Conservation (phyloP, 2,113 vertebrate species). For the Elephantulus edwardii region DNA sequence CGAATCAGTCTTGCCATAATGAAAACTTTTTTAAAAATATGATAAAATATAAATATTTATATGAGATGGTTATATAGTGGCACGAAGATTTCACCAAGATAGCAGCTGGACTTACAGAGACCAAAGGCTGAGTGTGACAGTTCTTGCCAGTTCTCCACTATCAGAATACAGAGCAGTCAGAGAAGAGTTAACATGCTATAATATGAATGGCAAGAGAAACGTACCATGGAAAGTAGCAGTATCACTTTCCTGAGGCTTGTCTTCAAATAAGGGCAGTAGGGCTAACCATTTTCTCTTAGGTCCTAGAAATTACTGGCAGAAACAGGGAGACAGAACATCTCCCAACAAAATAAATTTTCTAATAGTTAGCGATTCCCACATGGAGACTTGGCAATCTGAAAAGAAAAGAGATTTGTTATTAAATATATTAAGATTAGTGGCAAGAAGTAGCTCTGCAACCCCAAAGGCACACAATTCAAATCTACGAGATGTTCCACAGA, state of each 20-base stretch:
- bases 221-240: background rate
- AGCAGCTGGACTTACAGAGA: rapidly evolving
- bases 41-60: too few species aligned
- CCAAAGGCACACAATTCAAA: too few species aligned
- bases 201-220: background rate
- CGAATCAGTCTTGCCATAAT: too few species aligned
- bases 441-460: too few species aligned
- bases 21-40: too few species aligned
- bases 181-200: too few species aligned
- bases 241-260: rapidly evolving
- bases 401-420: too few species aligned
- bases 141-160: background rate
- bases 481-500: too few species aligned
- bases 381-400: background rate
- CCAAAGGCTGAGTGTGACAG: rapidly evolving
- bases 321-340: background rate
- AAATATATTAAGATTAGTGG: too few species aligned
- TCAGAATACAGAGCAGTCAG: background rate
- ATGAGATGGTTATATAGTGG: background rate
- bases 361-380: background rate
- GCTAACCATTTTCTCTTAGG: rapidly evolving
- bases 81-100: background rate
- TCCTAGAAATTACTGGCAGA: too few species aligned
- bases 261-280: background rate
- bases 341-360: background rate